Conservation (phyloP, 2,797 vertebrate genomes). For the Arctocebus calabarensis region DNA sequence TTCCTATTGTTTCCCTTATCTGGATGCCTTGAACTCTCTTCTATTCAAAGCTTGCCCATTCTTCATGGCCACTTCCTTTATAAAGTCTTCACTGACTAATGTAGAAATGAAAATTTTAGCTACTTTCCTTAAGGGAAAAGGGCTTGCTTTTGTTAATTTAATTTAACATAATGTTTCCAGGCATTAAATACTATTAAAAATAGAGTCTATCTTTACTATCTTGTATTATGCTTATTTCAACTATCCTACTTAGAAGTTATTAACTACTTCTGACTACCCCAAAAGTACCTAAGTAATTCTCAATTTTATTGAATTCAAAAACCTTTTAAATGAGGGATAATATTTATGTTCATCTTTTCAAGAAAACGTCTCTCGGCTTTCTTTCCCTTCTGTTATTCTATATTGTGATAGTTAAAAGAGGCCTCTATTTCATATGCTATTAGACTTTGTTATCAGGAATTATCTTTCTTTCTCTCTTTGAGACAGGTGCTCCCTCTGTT, state of each 20-base stretch:
- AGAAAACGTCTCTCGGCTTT: conserved; percentile 1
- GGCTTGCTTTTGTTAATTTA: conserved; percentile 58
- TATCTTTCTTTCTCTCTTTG: conserved; percentile 13
- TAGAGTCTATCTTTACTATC: not conserved
- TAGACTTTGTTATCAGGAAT: conserved; percentile 33
- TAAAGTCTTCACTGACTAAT: conserved; percentile 57
- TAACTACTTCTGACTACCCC: not conserved
- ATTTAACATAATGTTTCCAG: conserved; percentile 51
- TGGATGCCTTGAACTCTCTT: conserved; percentile 20
- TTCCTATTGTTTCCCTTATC: not conserved
- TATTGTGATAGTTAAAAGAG: conserved; percentile 11
- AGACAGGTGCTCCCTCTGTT: not conserved
- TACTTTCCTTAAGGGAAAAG: conserved; percentile 51
- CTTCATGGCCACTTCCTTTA: conserved; percentile 16
- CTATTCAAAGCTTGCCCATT: conserved; percentile 25
- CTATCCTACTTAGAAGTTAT: conserved; percentile 32
- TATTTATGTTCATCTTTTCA: conserved; percentile 25
- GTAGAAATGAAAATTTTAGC: conserved; percentile 28
- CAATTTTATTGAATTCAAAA: conserved; percentile 25
- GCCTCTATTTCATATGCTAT: not conserved
- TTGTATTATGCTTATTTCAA: conserved; percentile 60
- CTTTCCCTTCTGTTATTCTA: conserved; percentile 47
- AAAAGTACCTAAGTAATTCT: not conserved
- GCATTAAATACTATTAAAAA: conserved; percentile 52
- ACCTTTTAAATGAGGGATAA: conserved; percentile 12